A percentile compares a stretch with the other conserved stretches of the same genome.
Evolutionary conservation across 1,140 invertebrate species (phyloP).

Genomic region (Heliconius congener): DNA sequence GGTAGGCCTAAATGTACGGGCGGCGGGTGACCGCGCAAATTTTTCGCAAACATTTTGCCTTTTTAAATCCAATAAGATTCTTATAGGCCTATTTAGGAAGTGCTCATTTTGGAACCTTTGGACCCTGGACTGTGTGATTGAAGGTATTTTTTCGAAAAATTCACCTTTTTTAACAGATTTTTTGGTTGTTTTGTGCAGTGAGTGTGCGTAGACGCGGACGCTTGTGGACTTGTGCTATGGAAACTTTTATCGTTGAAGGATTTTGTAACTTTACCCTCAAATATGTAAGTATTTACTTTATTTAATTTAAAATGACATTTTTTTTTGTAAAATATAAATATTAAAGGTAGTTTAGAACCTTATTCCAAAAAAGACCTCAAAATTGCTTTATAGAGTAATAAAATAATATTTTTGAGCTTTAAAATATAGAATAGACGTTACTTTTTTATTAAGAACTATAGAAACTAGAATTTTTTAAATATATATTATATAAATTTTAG

Average conservation of each 20-base stretch:
- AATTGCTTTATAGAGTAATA: background rate
- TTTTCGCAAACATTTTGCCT: slow-evolving; percentile 54
- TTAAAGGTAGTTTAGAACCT: background rate
- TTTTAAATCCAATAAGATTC: slow-evolving; percentile 66
- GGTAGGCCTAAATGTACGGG: slow-evolving; percentile 66
- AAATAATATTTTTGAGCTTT: background rate
- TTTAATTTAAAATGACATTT: slow-evolving; percentile 29
- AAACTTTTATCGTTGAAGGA: slow-evolving; percentile 48
- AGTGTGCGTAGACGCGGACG: slow-evolving; percentile 38
- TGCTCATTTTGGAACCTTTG: slow-evolving; percentile 36
- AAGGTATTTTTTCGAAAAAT: slow-evolving; percentile 45
- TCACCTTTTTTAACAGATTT: slow-evolving; percentile 45
- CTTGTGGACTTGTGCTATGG: slow-evolving; percentile 33
- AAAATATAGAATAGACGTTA: background rate
- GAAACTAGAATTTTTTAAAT: background rate
- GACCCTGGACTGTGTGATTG: slow-evolving; percentile 50
- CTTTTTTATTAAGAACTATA: background rate
- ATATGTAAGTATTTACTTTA: slow-evolving; percentile 51
- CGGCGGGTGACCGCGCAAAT: slow-evolving; percentile 55
- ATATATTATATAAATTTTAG: background rate
- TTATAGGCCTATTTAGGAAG: slow-evolving; percentile 67
- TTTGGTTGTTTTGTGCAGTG: slow-evolving; percentile 55
- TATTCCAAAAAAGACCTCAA: background rate
- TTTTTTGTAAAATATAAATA: background rate
- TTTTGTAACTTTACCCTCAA: slow-evolving; percentile 24